Evolutionary conservation across 2,113 vertebrate species (phyloP).

Genomic region (Hucho hucho): DNA sequence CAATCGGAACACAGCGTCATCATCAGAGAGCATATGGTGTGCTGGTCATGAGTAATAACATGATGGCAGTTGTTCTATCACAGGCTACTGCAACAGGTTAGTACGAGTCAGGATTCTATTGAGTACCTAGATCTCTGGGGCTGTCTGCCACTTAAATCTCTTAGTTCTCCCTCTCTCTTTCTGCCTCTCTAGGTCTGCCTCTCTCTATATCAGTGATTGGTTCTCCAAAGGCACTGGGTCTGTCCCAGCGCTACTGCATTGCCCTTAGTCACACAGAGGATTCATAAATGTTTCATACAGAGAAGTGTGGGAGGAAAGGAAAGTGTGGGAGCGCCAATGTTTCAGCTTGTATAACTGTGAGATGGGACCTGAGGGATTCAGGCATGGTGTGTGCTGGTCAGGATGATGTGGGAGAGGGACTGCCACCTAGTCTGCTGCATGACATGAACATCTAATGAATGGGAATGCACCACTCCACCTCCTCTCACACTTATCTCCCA

Average conservation of each 20-base stretch:
- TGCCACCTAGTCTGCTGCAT: too few relatives aligned
- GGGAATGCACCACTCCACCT: too few relatives aligned
- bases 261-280: not conserved
- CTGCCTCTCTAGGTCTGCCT: not conserved
- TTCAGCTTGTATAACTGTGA: not conserved
- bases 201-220: not conserved
- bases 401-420: too few relatives aligned
- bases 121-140: not conserved
- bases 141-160: too few relatives aligned
- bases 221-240: not conserved
- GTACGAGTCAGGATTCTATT: not conserved
- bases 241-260: not conserved
- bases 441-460: too few relatives aligned
- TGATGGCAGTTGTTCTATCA: not conserved
- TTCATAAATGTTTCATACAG: constrained; percentile 6
- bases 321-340: not conserved
- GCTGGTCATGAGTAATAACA: not conserved
- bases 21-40: constrained; percentile 27
- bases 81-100: not conserved
- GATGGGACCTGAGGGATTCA: not conserved
- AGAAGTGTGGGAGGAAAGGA: not conserved
- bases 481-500: too few relatives aligned
- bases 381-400: too few relatives aligned
- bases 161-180: not conserved
- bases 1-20: constrained; percentile 9